Base-by-base conservation (phyloP, 2,888 invertebrate species). In the Dorcus hopei region DNA sequence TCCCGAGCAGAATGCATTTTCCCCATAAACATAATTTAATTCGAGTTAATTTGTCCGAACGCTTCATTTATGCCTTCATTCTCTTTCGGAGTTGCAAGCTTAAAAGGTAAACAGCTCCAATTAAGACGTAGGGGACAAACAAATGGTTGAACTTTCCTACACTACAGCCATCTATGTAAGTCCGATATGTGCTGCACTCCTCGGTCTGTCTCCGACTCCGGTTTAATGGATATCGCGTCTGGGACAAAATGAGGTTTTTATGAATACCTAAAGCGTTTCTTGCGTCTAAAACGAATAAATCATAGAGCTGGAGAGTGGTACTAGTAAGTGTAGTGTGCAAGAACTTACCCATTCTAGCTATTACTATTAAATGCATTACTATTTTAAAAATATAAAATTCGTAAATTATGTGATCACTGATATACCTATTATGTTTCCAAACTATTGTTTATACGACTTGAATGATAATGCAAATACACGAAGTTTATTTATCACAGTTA, bases 81-180 rank as follows among this genome's bases (percentile, higher is more conserved):
- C 41, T 47, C 47, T 59, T 53, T 54, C 45, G 43, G 47, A 52
- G 26, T 55, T 54, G 62, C 58, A 53, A 57, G 61, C 61, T 61
- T 63, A 61, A 61, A 61, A 63, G 63, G 63, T 63, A 63, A 63
- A 63, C 63, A 61, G 57, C 63, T 57, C 43, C 61, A 63, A 63
- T 63, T 63, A 63, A 63, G 63, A 63, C 61, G 54, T 63, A 59
- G 54, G 58, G 61, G 61, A 51, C 59, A 57, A 11, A 19, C 52
- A 57, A 59, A 63, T 52, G 61, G 57, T 52, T 52, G 49, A 60
- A 62, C 42, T 57, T 33, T 62, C 49, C 11, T 43, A 42, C 54
- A 51, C 57, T 43, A 58, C 49, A 52, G 48, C 42, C 61, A 54
- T 54, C 59, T 63, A n/a, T n/a, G n/a, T n/a, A 63, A 63, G 63